Evolutionary conservation across 2,888 invertebrate species (phyloP), one percentile per base, ranked within the genome.

Genomic region (Cosmia trapezina): DNA sequence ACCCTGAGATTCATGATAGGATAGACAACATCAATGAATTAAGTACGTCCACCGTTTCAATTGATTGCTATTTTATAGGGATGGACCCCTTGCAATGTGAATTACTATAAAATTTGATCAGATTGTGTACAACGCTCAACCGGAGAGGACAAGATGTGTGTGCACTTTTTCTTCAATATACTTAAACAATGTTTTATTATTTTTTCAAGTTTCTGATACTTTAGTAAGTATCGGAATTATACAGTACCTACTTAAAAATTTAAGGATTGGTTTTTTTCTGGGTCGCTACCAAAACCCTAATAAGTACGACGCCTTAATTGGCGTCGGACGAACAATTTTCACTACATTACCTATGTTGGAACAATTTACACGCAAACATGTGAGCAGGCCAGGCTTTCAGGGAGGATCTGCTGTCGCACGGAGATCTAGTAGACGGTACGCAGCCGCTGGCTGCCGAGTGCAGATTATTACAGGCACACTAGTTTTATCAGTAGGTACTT

Each of bases 261-360:
- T 91, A 94, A 94, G 93, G 94, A 94, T 96, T 95, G 94, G 95
- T 93, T 91, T 91, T n/a, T 84, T 84, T 83, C 84, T 86, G 88
- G 80, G 86, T 90, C 93, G 94, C 91, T 96, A 95, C 96, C 97
- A 97, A 37, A 28, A 28, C 1, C 28, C 28, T 28, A 28, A 28
- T 2, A n/a, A n/a, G n/a, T n/a, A 28, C 28, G 28, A 28, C 28
- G 28, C 28, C 28, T 2, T 28, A 28, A 28, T 28, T 97, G 97
- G 97, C 97, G 97, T 97, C 97, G 96, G 97, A 97, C 96, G 97
- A 97, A 95, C 97, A 97, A 92, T 97, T 97, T 95, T 97, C n/a
- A n/a, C n/a, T n/a, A n/a, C n/a, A n/a, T 97, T 28, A 28, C 93
- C 94, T 97, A 94, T 97, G 97, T 95, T 97, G 97, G 97, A 97